Base-by-base conservation (phyloP, 2,113 vertebrate genomes). In the Catharus fuscescens region DNA sequence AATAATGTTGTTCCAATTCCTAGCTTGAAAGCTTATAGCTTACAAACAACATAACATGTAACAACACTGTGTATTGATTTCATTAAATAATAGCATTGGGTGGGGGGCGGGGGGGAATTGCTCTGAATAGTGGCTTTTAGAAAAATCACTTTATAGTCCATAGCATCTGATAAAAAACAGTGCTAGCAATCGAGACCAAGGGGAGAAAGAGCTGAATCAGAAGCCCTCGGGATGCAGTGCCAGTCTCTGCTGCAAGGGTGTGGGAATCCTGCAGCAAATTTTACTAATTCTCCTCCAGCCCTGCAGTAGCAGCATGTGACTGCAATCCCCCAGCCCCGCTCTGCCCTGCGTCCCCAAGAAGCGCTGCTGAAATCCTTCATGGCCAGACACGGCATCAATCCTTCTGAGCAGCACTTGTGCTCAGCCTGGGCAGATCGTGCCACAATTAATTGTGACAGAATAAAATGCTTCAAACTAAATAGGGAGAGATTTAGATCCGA, bases 281-380 rank as follows among this genome's bases (percentile, higher is more conserved):
- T 96, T 97, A 93, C 92, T 88, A 82, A 84, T 86, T 92, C 94
- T 96, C 85, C 95, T 96, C 96, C 81, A 91, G 96, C 88, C 93
- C 94, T 48, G 72, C 78, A 90, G 95, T 31, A 65, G 90, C 90
- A 86, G 93, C 91, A 47, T 53, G 77, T 92, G 94, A 96, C 95
- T 66, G 92, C 82, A 82, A 83, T 85, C 47, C 78, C 64, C 21
- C 34, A 66, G 92, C 80, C 80, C 86, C 1, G 23, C 53, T 59
- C 82, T 70, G 60, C 80, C 92, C 85, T 56, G 85, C 4, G 8
- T 67, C 85, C 78, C 88, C 73, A 2, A 6, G 42, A 62, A 60
- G 80, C 5, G 0, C 47, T 0, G 4, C 86, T 42, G 9, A 28
- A 60, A 66, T 74, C 83, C 47, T 74, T 19, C 79, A 14, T 6